Evolutionary conservation across 2,888 invertebrate genomes (phyloP).

Genomic region (Catocala nupta): DNA sequence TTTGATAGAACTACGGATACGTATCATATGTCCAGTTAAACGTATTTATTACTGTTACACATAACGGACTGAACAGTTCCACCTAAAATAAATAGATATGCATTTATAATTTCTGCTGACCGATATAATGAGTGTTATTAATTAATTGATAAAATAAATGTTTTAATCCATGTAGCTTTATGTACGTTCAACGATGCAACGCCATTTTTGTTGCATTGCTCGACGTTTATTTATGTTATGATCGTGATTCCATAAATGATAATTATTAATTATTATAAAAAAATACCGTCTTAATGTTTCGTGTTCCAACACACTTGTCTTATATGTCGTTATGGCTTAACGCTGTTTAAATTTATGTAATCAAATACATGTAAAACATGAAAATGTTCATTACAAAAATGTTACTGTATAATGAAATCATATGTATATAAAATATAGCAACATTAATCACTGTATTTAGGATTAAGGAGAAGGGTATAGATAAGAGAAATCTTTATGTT

Average conservation of each 20-base stretch:
- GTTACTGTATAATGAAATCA: constrained; percentile 31
- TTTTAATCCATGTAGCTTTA: constrained; percentile 27
- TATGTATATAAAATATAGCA: constrained; percentile 48
- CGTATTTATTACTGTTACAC: constrained; percentile 22
- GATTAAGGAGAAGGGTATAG: constrained; percentile 51
- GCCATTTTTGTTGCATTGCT: constrained; percentile 38
- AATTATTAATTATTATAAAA: constrained; percentile 15
- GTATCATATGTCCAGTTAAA: constrained; percentile 44
- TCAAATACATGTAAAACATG: constrained; percentile 44
- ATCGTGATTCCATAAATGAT: constrained; percentile 14
- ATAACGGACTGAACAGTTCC: constrained; percentile 16
- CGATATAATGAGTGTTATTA: constrained; percentile 36
- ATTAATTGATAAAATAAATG: constrained; percentile 29
- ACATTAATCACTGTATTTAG: constrained; percentile 43
- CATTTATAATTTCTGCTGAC: constrained; percentile 32
- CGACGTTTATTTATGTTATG: constrained; percentile 30
- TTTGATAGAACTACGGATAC: constrained; percentile 42
- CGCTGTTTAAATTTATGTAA: constrained; percentile 35
- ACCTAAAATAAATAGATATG: constrained; percentile 19
- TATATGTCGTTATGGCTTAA: constrained; percentile 36
- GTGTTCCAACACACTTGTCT: constrained; percentile 26
- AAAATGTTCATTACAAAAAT: constrained; percentile 36
- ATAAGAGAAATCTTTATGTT: constrained; percentile 26
- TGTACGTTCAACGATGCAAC: constrained; percentile 25
- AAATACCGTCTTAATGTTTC: constrained; percentile 29